Evolutionary conservation across 2,888 invertebrate genomes (phyloP).

Genomic region (Sycophila texana): DNA sequence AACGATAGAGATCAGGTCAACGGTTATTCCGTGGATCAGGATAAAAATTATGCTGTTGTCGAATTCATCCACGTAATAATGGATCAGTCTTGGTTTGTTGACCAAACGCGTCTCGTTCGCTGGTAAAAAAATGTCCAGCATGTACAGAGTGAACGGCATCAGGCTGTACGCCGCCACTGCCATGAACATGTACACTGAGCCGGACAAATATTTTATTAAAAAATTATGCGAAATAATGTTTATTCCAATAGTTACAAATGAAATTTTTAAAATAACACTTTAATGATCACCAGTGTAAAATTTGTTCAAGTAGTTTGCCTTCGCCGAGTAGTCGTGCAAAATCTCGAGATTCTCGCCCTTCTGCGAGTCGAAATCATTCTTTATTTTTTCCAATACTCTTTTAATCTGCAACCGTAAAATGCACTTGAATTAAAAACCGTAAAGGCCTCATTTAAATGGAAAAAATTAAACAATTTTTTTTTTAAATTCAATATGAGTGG

Average conservation of each 20-base stretch:
- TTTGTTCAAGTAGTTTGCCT: conserved; percentile 38
- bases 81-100: conserved; percentile 36
- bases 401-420: conserved; percentile 24
- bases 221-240: background rate
- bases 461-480: too few species aligned
- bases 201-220: background rate
- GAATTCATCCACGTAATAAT: conserved; percentile 24
- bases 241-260: background rate
- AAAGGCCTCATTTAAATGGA: too few species aligned
- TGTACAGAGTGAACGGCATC: conserved; percentile 42
- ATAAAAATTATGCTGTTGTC: conserved; percentile 44
- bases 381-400: conserved; percentile 40
- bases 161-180: conserved; percentile 33
- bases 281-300: conserved; percentile 35
- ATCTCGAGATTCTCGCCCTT: conserved; percentile 37
- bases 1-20: conserved; percentile 30
- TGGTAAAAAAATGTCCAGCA: conserved; percentile 19
- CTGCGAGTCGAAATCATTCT: conserved; percentile 25
- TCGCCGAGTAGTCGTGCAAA: conserved; percentile 21
- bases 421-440: too few species aligned
- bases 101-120: conserved; percentile 28
- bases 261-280: background rate
- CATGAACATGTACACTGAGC: conserved; percentile 38
- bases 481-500: too few species aligned
- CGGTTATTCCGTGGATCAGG: conserved; percentile 22